These are phyloP conservation scores for Riparia riparia DNA, from an alignment of 2,113 vertebrate species.

Conservation along the genomic window DNA sequence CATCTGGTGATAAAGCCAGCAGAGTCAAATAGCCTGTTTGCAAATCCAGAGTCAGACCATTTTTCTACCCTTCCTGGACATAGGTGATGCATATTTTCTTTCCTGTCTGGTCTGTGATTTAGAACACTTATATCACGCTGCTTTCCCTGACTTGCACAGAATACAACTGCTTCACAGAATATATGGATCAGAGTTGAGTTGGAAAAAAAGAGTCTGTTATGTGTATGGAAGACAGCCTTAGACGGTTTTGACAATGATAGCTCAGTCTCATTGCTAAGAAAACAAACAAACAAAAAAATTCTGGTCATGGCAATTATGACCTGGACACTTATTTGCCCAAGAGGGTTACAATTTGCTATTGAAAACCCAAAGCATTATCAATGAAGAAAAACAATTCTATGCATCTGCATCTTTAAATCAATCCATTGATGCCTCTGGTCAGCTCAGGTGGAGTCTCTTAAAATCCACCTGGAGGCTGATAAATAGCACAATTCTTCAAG, in stretches of 20 bases:
- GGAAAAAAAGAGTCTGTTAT: not conserved
- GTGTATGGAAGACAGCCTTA: not conserved
- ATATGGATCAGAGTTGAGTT: not conserved
- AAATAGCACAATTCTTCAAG: conserved; percentile 9
- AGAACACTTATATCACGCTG: not conserved
- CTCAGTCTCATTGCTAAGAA: not conserved
- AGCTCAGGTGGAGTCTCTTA: not conserved
- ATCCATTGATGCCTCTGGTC: not conserved
- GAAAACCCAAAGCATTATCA: not conserved
- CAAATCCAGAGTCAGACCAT: not conserved
- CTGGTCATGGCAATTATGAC: not conserved
- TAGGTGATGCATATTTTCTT: not conserved
- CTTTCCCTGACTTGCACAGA: not conserved
- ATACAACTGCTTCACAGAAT: not conserved
- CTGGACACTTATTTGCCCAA: not conserved
- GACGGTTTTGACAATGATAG: not conserved
- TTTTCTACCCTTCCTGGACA: not conserved
- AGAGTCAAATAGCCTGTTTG: not conserved
- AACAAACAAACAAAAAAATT: not conserved
- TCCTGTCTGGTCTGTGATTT: not conserved
- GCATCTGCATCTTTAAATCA: not conserved
- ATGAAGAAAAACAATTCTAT: not conserved
- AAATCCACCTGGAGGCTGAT: not conserved
- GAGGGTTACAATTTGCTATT: not conserved
- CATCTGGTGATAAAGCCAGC: not conserved